Conservation (phyloP, 1,140 invertebrate genomes). For the Drosophila guanche region DNA sequence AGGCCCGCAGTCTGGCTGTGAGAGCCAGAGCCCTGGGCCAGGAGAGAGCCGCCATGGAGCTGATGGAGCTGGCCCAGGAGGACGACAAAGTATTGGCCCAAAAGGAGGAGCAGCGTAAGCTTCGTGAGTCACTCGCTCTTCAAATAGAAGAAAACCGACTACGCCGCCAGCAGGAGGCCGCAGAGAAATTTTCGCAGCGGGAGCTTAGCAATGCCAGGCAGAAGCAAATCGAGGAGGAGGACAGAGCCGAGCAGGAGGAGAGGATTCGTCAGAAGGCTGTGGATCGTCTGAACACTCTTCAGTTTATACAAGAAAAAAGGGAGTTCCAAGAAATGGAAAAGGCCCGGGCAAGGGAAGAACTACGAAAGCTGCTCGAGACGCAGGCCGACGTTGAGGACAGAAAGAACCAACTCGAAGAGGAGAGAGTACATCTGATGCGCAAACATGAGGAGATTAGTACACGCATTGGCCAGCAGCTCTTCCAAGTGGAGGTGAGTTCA, state of each 20-base stretch:
- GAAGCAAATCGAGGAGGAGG: constrained; percentile 50
- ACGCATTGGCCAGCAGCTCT: constrained; percentile 46
- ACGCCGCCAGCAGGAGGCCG: constrained; percentile 24
- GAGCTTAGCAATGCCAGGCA: constrained; percentile 40
- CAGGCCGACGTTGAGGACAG: constrained; percentile 25
- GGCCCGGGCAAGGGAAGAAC: constrained; percentile 6
- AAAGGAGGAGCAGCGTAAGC: constrained; percentile 40
- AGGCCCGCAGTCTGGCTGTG: constrained; percentile 9
- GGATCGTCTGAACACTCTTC: constrained; percentile 38
- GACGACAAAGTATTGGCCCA: constrained; percentile 23
- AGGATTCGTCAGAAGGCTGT: constrained; percentile 16
- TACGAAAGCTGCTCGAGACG: constrained; percentile 7
- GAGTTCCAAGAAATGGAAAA: constrained; percentile 21
- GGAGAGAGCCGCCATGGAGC: constrained; percentile 18
- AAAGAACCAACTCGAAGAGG: constrained; percentile 11
- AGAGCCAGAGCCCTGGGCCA: constrained; percentile 19
- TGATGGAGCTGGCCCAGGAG: constrained; percentile 9
- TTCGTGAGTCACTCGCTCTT: constrained; percentile 16
- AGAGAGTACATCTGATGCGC: constrained; percentile 14
- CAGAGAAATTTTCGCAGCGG: constrained; percentile 43
- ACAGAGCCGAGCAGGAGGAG: constrained; percentile 27
- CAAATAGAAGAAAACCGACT: constrained; percentile 47
- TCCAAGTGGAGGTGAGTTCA: constrained; percentile 45
- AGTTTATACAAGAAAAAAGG: constrained; percentile 40
- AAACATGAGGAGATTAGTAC: constrained; percentile 53